Evolutionary conservation across 2,888 invertebrate species (phyloP).

Genomic region (Selenia dentaria): DNA sequence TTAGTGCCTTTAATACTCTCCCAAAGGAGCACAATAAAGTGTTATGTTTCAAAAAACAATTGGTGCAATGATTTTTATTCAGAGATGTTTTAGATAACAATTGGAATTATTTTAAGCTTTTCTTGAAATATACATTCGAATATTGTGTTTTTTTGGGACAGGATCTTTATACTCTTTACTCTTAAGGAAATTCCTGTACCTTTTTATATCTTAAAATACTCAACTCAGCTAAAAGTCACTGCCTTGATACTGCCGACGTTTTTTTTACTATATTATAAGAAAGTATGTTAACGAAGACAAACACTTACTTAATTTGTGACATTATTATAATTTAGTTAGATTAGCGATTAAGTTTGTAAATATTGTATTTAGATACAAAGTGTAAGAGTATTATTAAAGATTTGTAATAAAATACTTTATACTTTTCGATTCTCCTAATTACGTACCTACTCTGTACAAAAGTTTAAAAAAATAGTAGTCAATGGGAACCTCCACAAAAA

Average conservation of each 20-base stretch:
- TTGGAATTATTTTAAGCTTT: background rate
- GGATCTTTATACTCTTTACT: constrained; percentile 41
- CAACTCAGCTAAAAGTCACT: constrained; percentile 65
- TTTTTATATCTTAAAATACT: constrained; percentile 54
- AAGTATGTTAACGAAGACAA: constrained; percentile 42
- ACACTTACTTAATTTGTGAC: constrained; percentile 50
- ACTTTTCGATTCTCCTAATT: too few relatives aligned
- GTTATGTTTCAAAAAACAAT: background rate
- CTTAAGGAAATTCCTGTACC: constrained; percentile 40
- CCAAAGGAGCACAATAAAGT: constrained; percentile 63
- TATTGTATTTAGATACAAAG: constrained; percentile 81
- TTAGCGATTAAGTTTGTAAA: constrained; percentile 75
- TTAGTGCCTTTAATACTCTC: constrained; percentile 48
- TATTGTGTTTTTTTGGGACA: constrained; percentile 71
- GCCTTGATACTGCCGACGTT: constrained; percentile 54
- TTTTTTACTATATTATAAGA: constrained; percentile 27
- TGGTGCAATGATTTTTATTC: background rate
- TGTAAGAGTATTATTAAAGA: constrained; percentile 80
- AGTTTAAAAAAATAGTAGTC: too few relatives aligned
- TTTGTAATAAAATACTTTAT: constrained; percentile 44
- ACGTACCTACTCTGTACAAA: too few relatives aligned
- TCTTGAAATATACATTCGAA: background rate
- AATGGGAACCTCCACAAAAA: too few relatives aligned
- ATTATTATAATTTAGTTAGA: constrained; percentile 54
- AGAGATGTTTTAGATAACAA: background rate